phyloP scores from a whole-genome alignment of 2,113 vertebrate genomes.

The Taxidea taxus region DNA sequence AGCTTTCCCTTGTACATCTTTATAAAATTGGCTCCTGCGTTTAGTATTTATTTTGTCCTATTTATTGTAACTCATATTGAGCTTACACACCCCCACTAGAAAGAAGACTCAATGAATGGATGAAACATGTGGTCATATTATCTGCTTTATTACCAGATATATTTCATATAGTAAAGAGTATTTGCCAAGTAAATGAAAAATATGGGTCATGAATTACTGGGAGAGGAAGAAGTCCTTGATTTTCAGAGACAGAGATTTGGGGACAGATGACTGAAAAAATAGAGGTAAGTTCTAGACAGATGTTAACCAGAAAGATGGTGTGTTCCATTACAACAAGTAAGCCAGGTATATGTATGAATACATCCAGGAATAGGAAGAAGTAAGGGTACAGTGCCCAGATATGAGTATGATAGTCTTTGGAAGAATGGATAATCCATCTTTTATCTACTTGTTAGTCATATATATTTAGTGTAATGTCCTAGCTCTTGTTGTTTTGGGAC shows the following conservation, averaged over 20 bases:
- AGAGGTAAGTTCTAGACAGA: neutral
- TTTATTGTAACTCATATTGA: neutral
- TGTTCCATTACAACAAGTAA: neutral
- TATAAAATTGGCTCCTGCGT: neutral
- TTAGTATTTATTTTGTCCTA: neutral
- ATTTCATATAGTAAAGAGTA: neutral
- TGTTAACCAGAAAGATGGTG: neutral
- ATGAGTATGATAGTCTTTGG: neutral
- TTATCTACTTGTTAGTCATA: neutral
- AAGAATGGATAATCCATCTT: neutral
- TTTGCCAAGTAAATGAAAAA: neutral
- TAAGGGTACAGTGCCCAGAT: neutral
- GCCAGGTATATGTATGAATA: neutral
- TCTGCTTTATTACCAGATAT: neutral
- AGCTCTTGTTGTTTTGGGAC: neutral
- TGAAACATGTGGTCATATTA: neutral
- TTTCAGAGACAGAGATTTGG: neutral
- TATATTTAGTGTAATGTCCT: neutral
- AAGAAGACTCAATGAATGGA: neutral
- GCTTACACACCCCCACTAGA: neutral
- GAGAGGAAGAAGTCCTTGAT: neutral
- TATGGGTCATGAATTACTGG: neutral
- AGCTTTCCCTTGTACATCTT: neutral
- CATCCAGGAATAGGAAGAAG: neutral
- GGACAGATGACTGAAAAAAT: neutral